Percentiles rank a stretch among this genome's conserved stretches.
phyloP scores from a whole-genome alignment of 2,888 invertebrate species.

The Hoplodrina blanda region DNA sequence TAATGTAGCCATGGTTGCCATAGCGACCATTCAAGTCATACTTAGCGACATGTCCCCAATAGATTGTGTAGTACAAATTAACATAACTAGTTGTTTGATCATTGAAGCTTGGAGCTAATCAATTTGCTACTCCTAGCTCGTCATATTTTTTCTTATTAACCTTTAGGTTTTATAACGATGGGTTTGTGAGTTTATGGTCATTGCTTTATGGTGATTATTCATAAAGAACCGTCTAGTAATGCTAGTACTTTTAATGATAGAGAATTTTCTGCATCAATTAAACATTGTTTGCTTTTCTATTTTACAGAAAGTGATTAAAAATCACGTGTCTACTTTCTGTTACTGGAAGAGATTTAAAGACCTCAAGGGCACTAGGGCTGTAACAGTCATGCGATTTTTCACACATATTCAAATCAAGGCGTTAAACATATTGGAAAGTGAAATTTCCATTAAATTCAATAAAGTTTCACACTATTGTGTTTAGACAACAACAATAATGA shows the following conservation, averaged over 20 bases:
- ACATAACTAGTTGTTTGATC: conserved; percentile 75
- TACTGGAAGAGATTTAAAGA: background rate
- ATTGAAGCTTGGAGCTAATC: conserved; percentile 46
- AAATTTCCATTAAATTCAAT: conserved; percentile 37
- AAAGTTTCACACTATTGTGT: conserved; percentile 54
- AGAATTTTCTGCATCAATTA: background rate
- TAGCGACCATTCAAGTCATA: conserved; percentile 64
- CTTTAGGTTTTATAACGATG: background rate
- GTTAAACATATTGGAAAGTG: conserved; percentile 51
- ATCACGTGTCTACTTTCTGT: background rate
- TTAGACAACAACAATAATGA: conserved; percentile 32
- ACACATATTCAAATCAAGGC: conserved; percentile 33
- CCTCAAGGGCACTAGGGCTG: too few relatives aligned
- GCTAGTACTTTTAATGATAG: background rate
- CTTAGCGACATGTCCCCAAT: conserved; percentile 69
- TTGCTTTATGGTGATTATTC: background rate
- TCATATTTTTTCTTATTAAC: background rate
- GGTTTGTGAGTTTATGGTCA: background rate
- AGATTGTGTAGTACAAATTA: conserved; percentile 72
- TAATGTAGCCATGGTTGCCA: conserved; percentile 57
- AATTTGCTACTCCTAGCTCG: conserved; percentile 22
- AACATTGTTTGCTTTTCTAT: background rate
- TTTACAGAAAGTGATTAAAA: conserved; percentile 5
- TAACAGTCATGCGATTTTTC: conserved; percentile 39
- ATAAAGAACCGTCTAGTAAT: background rate